Evolutionary conservation across 2,888 invertebrate genomes (phyloP).

Genomic region (Drosophila mercatorum): DNA sequence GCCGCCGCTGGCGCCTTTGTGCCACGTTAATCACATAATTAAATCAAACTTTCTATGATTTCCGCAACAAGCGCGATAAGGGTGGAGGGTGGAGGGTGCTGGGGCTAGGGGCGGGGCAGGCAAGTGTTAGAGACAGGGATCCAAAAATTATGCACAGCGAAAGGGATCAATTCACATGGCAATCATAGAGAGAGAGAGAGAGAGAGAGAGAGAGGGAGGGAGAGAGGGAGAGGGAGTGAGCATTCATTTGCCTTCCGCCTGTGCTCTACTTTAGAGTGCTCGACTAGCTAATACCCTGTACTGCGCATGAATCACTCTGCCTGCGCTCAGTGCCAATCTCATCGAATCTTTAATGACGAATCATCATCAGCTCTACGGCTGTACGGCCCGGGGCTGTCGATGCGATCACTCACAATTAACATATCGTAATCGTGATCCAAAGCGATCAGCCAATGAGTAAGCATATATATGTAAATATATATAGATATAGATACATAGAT

Average conservation of each 20-base stretch:
- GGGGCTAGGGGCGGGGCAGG: neutral
- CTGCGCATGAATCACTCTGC: conserved; percentile 30
- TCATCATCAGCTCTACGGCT: neutral
- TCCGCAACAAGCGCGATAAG: conserved; percentile 48
- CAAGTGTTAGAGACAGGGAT: neutral
- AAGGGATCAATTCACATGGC: conserved; percentile 37
- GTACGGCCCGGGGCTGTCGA: neutral
- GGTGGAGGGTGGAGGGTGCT: neutral
- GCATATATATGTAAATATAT: neutral
- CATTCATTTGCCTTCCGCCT: conserved; percentile 1
- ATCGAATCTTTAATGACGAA: conserved; percentile 26
- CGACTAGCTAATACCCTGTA: neutral
- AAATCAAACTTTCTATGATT: conserved; percentile 77
- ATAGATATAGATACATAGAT: neutral
- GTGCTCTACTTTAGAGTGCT: neutral
- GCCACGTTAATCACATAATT: conserved; percentile 76
- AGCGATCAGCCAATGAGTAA: conserved; percentile 20
- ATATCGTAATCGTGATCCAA: conserved; percentile 19
- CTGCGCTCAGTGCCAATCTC: conserved; percentile 33
- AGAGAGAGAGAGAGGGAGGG: neutral
- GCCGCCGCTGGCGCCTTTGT: conserved; percentile 59
- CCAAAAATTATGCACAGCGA: conserved; percentile 31
- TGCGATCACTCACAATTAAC: conserved; percentile 20
- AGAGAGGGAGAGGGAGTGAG: neutral
- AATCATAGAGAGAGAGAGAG: neutral